Evolutionary conservation across 2,888 invertebrate species (phyloP).

Genomic region (Yponomeuta plumbellus): DNA sequence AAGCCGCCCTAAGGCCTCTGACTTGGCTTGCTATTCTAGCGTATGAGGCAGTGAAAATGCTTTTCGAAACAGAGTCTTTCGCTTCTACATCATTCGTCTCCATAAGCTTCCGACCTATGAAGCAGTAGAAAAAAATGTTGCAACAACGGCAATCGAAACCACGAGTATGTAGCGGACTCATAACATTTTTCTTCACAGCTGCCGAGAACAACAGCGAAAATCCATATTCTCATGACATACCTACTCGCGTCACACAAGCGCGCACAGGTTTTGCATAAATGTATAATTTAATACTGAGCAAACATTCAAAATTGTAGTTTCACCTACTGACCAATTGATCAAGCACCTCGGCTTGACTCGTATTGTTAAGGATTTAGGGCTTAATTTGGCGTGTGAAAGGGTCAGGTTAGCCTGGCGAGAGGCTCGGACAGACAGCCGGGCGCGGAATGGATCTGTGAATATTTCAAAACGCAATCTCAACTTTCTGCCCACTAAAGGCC

Average conservation of each 20-base stretch:
- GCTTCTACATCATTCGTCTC: no score
- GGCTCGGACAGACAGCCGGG: slow-evolving; percentile 54
- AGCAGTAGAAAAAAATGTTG: no score
- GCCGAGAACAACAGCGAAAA: neutral
- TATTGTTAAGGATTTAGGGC: neutral
- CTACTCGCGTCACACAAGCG: neutral
- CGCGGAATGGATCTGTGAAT: slow-evolving; percentile 70
- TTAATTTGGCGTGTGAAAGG: neutral
- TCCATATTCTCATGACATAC: slow-evolving; percentile 1
- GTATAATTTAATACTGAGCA: slow-evolving; percentile 12
- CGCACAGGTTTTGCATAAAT: neutral
- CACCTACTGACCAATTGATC: neutral
- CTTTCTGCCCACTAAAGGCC: slow-evolving; percentile 59
- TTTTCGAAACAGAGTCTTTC: no score
- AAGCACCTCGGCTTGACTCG: neutral
- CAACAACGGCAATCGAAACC: no score
- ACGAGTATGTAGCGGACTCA: no score
- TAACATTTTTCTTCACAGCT: no score
- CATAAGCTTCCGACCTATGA: no score
- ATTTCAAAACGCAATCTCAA: slow-evolving; percentile 70
- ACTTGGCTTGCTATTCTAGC: no score
- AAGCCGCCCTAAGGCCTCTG: no score
- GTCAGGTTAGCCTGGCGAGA: neutral
- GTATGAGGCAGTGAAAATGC: no score
- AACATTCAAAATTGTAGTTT: slow-evolving; percentile 10